These are phyloP conservation scores for Macrophya annulata DNA, from an alignment of 2,888 invertebrate genomes.

Conservation along the genomic window DNA sequence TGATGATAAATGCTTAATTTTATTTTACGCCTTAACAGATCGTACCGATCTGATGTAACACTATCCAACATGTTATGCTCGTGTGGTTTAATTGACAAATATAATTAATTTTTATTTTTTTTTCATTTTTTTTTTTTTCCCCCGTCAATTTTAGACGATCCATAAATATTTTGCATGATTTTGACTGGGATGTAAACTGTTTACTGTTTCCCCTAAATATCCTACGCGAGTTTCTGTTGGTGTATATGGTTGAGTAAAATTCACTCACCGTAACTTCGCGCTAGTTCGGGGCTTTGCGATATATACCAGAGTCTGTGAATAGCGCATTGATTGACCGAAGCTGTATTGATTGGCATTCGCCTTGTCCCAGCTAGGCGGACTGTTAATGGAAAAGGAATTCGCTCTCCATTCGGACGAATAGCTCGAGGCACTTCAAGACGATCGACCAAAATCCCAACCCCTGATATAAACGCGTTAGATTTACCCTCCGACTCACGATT, in stretches of 20 bases:
- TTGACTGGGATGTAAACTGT: neutral
- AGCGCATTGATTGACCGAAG: constrained; percentile 38
- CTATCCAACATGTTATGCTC: neutral
- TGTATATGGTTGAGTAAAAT: neutral
- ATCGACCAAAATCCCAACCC: constrained; percentile 14
- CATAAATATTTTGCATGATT: neutral
- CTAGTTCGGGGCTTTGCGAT: neutral
- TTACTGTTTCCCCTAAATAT: neutral
- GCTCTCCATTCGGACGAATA: constrained; percentile 29
- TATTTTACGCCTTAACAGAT: constrained; percentile 15
- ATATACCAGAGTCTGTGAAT: constrained; percentile 27
- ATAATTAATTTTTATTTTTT: too few species aligned
- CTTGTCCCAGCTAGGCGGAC: constrained; percentile 11
- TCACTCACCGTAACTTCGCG: constrained; percentile 12
- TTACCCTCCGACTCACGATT: neutral
- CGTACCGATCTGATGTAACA: neutral
- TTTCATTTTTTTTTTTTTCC: too few species aligned
- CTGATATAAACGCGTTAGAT: constrained; percentile 9
- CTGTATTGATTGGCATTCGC: constrained; percentile 44
- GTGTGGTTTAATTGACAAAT: constrained; percentile 2
- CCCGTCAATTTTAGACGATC: too few species aligned
- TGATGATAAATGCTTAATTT: neutral
- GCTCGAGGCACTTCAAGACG: constrained; percentile 38
- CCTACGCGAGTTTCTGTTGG: neutral
- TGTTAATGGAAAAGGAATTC: constrained; percentile 40